These are phyloP conservation scores for Chrysodeixis includens DNA, from an alignment of 2,888 invertebrate genomes.

Conservation along the genomic window DNA sequence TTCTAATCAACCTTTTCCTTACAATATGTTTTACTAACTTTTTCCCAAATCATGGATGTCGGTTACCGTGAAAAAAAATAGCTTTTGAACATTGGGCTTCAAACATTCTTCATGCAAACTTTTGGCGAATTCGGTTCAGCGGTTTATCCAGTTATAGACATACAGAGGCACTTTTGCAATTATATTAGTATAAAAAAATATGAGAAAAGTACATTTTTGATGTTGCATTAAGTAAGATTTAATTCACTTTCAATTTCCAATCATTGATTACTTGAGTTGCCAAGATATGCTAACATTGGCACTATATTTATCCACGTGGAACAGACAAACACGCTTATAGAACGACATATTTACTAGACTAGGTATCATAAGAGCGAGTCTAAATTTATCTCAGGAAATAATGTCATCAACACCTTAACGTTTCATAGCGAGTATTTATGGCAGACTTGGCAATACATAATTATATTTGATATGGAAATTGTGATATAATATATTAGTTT, in stretches of 20 bases:
- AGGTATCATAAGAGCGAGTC: neutral
- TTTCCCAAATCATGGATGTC: neutral
- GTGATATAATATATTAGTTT: neutral
- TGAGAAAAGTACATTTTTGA: too few relatives aligned
- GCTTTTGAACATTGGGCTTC: too few relatives aligned
- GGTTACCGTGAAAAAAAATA: too few relatives aligned
- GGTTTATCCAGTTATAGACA: too few relatives aligned
- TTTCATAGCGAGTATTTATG: neutral
- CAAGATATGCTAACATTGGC: slow-evolving; percentile 18
- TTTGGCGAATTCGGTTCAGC: too few relatives aligned
- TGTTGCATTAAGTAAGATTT: neutral
- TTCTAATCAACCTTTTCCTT: neutral
- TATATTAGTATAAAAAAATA: too few relatives aligned
- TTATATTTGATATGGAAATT: neutral
- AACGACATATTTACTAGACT: neutral
- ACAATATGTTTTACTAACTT: neutral
- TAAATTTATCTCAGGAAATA: neutral
- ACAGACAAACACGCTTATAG: neutral
- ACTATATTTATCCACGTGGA: slow-evolving; percentile 16
- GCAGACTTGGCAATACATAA: neutral
- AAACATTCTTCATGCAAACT: too few relatives aligned
- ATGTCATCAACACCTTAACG: neutral
- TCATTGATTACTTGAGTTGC: neutral
- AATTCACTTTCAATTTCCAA: neutral
- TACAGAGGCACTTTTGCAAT: too few relatives aligned